A percentile compares a stretch with the other conserved stretches of the same genome.
These are phyloP conservation scores for Isurus oxyrinchus DNA, from an alignment of 2,113 vertebrate species.

Conservation along the genomic window DNA sequence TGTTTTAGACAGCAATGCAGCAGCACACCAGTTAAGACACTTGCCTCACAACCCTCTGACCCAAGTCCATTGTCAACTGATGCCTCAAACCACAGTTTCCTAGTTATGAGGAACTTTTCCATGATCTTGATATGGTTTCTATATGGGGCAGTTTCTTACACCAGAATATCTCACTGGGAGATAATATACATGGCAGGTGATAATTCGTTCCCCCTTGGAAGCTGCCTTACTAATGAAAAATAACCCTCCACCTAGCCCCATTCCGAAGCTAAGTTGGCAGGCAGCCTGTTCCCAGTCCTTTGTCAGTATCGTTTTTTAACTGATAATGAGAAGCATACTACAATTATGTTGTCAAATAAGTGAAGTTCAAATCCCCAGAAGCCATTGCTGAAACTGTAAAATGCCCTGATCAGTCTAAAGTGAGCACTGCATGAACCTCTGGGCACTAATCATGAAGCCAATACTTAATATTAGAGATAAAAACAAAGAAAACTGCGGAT, in stretches of 20 bases:
- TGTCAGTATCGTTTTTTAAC: neutral
- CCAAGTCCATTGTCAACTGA: neutral
- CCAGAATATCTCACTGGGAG: neutral
- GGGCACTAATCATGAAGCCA: neutral
- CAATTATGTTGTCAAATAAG: neutral
- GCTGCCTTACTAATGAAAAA: neutral
- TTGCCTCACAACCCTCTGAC: slow-evolving; percentile 14
- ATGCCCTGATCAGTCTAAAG: neutral
- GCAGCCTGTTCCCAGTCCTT: neutral
- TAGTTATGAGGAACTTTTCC: neutral
- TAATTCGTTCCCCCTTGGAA: neutral
- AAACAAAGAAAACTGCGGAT: too few species aligned
- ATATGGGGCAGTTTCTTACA: neutral
- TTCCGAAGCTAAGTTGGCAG: too few species aligned
- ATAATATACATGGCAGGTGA: neutral
- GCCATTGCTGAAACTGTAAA: neutral
- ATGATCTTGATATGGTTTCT: neutral
- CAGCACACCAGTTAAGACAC: slow-evolving; percentile 18
- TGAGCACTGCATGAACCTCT: neutral
- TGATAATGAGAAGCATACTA: neutral
- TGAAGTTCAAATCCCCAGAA: neutral
- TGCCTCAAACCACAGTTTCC: neutral
- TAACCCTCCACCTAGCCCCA: neutral
- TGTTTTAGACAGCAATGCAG: slow-evolving; percentile 27
- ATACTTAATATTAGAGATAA: neutral